Percentiles rank a stretch among this genome's conserved stretches.
phyloP scores from a whole-genome alignment of 2,888 invertebrate genomes.

The Sycophila texana region DNA sequence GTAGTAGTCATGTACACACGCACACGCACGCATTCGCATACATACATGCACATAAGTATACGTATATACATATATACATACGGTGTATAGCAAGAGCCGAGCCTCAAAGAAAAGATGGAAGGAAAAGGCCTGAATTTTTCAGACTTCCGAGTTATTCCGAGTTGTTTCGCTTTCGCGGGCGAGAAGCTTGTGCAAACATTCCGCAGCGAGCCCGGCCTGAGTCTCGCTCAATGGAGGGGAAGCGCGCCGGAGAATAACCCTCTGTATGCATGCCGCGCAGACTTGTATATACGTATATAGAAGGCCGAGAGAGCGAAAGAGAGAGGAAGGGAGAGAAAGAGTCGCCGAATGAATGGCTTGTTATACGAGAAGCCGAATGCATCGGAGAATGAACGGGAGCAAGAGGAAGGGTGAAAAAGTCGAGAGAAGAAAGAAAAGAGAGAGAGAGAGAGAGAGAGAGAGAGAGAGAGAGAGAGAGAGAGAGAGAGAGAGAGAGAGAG shows the following conservation, averaged over 20 bases:
- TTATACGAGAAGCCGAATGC: slow-evolving; percentile 31
- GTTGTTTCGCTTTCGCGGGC: slow-evolving; percentile 54
- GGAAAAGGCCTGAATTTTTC: slow-evolving; percentile 64
- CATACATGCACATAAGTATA: too few relatives aligned
- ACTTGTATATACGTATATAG: not conserved
- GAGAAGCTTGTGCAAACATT: slow-evolving; percentile 64
- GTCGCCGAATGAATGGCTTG: slow-evolving; percentile 36
- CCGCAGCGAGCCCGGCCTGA: slow-evolving; percentile 37
- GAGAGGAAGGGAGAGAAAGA: not conserved
- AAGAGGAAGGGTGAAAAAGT: slow-evolving; percentile 1
- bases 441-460: not conserved
- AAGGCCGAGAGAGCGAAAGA: not conserved
- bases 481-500: not conserved
- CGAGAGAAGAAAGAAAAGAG: not conserved
- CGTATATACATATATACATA: not conserved
- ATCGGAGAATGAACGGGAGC: slow-evolving; percentile 9
- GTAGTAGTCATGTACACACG: too few relatives aligned
- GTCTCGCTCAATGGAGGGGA: slow-evolving; percentile 17
- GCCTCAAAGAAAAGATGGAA: slow-evolving; percentile 48
- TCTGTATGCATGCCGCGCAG: too few relatives aligned
- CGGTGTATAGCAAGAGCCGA: not conserved
- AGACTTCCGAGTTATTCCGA: slow-evolving; percentile 60
- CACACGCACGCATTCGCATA: too few relatives aligned
- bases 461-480: not conserved
- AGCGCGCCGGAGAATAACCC: not conserved